Evolutionary conservation across 1,140 invertebrate genomes (phyloP), one percentile per base, ranked within the genome.

Genomic region (Nebria ingens): DNA sequence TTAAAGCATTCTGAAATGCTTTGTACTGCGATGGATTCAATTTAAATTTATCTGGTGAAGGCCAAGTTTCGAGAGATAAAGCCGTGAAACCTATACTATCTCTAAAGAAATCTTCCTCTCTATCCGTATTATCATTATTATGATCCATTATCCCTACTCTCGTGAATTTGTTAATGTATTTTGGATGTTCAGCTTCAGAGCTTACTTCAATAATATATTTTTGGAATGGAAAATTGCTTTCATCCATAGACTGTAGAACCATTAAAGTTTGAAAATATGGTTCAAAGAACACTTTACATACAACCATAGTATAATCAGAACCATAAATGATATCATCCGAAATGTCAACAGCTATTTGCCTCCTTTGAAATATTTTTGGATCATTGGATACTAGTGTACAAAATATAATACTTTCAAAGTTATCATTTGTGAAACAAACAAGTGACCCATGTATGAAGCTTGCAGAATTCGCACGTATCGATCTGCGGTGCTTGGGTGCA

Each of bases 371-470:
- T 23, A 65, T 59, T 17, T 73, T 63, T 0, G 58, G 22, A 34
- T 82, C 73, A 29, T 80, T 70, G 21, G 82, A 73, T 2, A 71
- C 61, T 21, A 87, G 79, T 0, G 76, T 79, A 15, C 76, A 84
- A 58, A 86, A 76, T 29, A 82, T 68, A 25, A 85, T 71, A 40
- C 76, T 77, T 20, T 76, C 68, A 65, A 86, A 88, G 34, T 81
- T 71, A 61, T 84, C 78, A 2, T 59, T 69, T 1, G 82, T 81
- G 17, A 89, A 73, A 57, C 82, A 76, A 0, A 89, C 58, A 4
- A 89, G 65, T 0, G 83, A 80, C 1, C 86, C 86, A 66, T 69
- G 79, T 59, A 86, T 72, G 12, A 89, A 73, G 42, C 80, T 68
- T 64, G 81, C 78, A 1, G 71, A 70, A 21, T 57, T 52, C 17